These are phyloP conservation scores for Megalonaias nervosa DNA, from an alignment of 1,140 invertebrate species.

Conservation along the genomic window DNA sequence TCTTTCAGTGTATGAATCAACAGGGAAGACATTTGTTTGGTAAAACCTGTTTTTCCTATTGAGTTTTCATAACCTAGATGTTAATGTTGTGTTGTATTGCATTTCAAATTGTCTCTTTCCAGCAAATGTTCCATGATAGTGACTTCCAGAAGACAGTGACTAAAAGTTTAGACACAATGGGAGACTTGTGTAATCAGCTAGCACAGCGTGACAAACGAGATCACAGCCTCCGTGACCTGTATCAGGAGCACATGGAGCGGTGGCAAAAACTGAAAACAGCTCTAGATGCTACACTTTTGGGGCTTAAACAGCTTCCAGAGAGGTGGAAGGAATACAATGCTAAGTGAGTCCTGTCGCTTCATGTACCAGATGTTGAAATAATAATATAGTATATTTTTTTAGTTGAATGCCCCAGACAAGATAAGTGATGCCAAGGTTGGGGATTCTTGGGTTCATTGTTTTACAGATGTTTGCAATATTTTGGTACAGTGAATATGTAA, in stretches of 20 bases:
- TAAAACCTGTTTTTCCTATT: too few relatives aligned
- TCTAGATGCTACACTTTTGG: slow-evolving; percentile 81
- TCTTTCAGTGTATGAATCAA: too few relatives aligned
- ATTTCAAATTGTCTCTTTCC: slow-evolving; percentile 46
- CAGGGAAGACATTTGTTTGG: too few relatives aligned
- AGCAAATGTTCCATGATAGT: slow-evolving; percentile 77
- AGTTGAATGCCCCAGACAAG: neutral
- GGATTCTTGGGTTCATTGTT: neutral
- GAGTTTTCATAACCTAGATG: too few relatives aligned
- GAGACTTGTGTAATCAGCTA: slow-evolving; percentile 79
- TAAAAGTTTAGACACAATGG: slow-evolving; percentile 82
- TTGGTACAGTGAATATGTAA: too few relatives aligned
- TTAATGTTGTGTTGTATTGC: neutral
- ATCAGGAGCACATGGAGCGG: slow-evolving; percentile 79
- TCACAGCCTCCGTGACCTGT: slow-evolving; percentile 72
- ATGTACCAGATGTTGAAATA: neutral
- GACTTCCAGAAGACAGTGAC: slow-evolving; percentile 81
- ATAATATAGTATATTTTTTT: neutral
- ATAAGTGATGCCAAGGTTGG: neutral
- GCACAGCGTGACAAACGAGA: slow-evolving; percentile 77
- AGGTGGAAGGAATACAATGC: slow-evolving; percentile 90
- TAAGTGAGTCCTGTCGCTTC: slow-evolving; percentile 73
- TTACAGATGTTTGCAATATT: neutral
- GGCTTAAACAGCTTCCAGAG: slow-evolving; percentile 89
- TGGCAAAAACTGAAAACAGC: slow-evolving; percentile 82